phyloP scores from a whole-genome alignment of 1,140 invertebrate genomes.

The Formica exsecta region DNA sequence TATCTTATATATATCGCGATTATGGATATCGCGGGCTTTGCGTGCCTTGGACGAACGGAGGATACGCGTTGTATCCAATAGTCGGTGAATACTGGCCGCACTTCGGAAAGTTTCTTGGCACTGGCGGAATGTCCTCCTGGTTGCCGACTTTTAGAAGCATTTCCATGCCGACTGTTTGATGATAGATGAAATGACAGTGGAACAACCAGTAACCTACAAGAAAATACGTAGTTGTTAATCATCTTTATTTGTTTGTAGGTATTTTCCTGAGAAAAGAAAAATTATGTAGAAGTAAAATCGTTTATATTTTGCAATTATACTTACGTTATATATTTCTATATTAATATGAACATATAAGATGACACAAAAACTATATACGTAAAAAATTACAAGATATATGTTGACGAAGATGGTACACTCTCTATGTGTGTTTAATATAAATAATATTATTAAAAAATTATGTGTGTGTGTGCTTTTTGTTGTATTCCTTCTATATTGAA shows the following conservation, averaged over 20 bases:
- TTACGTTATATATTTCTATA: background rate
- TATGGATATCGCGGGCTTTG: background rate
- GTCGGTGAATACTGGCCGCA: conserved; percentile 78
- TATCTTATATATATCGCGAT: background rate
- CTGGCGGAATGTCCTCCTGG: conserved; percentile 80
- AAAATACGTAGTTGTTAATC: background rate
- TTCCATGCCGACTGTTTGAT: conserved; percentile 86
- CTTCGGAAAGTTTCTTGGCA: conserved; percentile 85
- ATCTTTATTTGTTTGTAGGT: background rate
- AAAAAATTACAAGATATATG: no score
- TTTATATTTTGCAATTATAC: no score
- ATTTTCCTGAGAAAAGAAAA: background rate
- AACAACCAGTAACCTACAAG: conserved; percentile 86
- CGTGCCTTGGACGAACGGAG: background rate
- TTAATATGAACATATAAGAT: background rate
- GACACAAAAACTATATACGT: no score
- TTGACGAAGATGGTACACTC: no score
- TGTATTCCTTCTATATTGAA: background rate
- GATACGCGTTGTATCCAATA: background rate
- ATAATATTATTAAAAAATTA: background rate
- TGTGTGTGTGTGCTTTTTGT: background rate
- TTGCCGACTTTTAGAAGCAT: conserved; percentile 86
- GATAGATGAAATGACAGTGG: conserved; percentile 87
- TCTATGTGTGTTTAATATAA: no score
- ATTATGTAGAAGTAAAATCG: background rate